Base-by-base conservation (phyloP, 1,140 invertebrate species). In the Rhysida immarginata region DNA sequence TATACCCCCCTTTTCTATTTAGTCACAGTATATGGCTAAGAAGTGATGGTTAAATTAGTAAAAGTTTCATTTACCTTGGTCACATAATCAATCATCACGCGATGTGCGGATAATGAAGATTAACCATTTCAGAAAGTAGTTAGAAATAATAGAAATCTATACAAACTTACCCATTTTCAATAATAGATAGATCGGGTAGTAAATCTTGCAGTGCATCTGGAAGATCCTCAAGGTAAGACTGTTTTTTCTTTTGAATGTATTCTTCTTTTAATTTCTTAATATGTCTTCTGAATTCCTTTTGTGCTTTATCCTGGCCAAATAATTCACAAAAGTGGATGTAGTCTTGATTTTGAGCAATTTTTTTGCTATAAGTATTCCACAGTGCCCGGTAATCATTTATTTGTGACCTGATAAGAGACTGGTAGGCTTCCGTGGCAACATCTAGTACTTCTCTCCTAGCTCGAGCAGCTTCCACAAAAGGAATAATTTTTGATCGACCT, bases 361-460 rank as follows among this genome's bases (percentile, higher is more conserved):
- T 88, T 69, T 91, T 92, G 56, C 81, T 83, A 21, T 83, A 83
- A 61, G 84, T 79, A 42, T 81, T 84, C 92, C 92, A 96, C 46
- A 85, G 71, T 35, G 87, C 81, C 63, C 88, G 81, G 70, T 83
- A 86, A 71, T 92, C 87, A 3, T 78, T 83, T 1, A 84, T 70
- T 63, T 87, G 87, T 60, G 84, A 78, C 58, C 85, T 77, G 48
- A 93, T 89, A 13, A 93, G 75, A 61, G 82, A 77, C 58, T 87
- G 85, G 59, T 90, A 87, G 1, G 86, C 84, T 67, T 94, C 88
- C 1, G 87, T 89, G 0, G 87, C 85, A 26, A 80, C 81, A 67
- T 96, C 90, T 58, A 96, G 73, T 1, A 90, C 74, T 69, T 96
- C 93, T 64, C 91, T 87, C 58, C 89, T 78, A 26, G 81, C 78